Evolutionary conservation across 2,888 invertebrate genomes (phyloP), one percentile per base, ranked within the genome.

Genomic region (Troides aeacus): DNA sequence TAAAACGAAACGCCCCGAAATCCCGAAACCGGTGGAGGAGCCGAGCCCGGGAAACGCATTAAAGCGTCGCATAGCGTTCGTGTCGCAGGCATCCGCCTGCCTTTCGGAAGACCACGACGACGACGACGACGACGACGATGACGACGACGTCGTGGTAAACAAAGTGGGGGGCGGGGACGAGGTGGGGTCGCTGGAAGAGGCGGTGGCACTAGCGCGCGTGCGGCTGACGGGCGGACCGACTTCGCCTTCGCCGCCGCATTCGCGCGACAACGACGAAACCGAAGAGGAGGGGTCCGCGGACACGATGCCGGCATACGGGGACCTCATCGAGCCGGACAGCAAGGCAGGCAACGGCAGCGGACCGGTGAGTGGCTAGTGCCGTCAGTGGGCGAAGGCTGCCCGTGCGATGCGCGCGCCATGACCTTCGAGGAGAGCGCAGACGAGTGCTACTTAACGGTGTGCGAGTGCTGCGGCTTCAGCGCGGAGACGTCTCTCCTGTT

Each of bases 381-480:
- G 75, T 82, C 88, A 89, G 90, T 90, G 87, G 77, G 75, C 81
- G 80, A 78, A 79, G 82, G 81, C 78, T 78, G 80, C 78, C 81
- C 88, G 89, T 76, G 85, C 85, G 85, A 88, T 88, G 91, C 92
- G 90, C 90, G 91, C 90, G 90, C 88, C 87, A 91, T 91, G 92
- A 90, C 89, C 91, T 89, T 90, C 89, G 92, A 90, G 84, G 88
- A 88, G 84, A 81, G 86, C 77, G 87, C 81, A 76, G 92, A 93
- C 85, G 88, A 90, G 84, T 87, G 89, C 83, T 90, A 89, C 83
- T 85, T 90, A 75, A 87, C 88, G 74, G 92, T 92, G 84, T 93
- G 93, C 87, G 92, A 93, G 83, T 93, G 93, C 83, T 93, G 93
- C 86, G 93, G 93, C 77, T 93, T 92, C 90, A 92, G 89, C 90